A percentile compares a stretch with the other conserved stretches of the same genome.
These are phyloP conservation scores for Nasonia oneida DNA, from an alignment of 2,888 invertebrate genomes.

Conservation along the genomic window DNA sequence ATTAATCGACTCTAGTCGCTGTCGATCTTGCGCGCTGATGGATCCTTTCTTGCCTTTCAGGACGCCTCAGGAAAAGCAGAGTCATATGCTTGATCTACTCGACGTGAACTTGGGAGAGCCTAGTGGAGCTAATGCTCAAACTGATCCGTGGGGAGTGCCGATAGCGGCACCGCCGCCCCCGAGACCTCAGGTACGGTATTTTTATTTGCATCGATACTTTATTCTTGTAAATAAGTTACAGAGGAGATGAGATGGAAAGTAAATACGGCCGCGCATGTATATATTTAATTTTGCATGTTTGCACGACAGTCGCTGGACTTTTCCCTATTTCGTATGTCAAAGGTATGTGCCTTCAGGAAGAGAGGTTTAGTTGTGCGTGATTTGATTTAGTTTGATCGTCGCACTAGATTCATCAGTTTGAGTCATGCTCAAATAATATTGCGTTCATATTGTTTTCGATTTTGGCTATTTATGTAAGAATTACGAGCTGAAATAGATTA, in stretches of 20 bases:
- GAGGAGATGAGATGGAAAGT: background rate
- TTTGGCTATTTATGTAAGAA: background rate
- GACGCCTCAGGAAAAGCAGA: slow-evolving; percentile 79
- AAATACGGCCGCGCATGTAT: slow-evolving; percentile 44
- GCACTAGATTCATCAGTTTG: background rate
- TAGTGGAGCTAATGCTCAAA: slow-evolving; percentile 76
- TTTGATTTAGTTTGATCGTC: background rate
- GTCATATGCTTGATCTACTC: slow-evolving; percentile 90
- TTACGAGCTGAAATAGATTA: background rate
- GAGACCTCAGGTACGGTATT: slow-evolving; percentile 81
- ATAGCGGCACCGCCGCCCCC: slow-evolving; percentile 78
- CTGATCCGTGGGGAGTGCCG: slow-evolving; percentile 89
- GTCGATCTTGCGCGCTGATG: background rate
- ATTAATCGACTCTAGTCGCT: slow-evolving; percentile 1
- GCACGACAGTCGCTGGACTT: slow-evolving; percentile 75
- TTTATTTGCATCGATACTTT: background rate
- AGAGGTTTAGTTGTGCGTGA: slow-evolving; percentile 14
- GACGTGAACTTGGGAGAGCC: slow-evolving; percentile 88
- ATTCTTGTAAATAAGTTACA: slow-evolving; percentile 42
- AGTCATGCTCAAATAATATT: background rate
- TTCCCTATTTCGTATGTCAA: slow-evolving; percentile 69
- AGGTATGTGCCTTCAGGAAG: slow-evolving; percentile 68
- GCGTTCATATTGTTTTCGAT: background rate
- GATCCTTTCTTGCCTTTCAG: slow-evolving; percentile 67
- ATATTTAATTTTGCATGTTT: slow-evolving; percentile 63